Base-by-base conservation (phyloP, 2,888 invertebrate species). In the Blomia tropicalis region DNA sequence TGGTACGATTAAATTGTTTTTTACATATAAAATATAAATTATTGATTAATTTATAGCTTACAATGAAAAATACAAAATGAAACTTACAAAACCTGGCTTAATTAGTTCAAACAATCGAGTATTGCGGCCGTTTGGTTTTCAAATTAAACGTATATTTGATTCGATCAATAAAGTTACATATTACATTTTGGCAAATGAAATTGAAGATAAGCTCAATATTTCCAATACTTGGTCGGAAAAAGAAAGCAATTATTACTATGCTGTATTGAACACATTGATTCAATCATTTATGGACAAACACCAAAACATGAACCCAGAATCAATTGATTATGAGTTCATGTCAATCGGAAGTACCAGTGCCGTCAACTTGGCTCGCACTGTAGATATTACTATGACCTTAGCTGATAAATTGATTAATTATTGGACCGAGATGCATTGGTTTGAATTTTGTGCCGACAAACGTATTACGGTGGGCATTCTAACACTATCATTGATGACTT, bases 401-500 rank as follows among this genome's bases (percentile, higher is more conserved):
- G 56, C n/a, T 7, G 56, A 56, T 14, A 56, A 56, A 25, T 14
- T 56, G 25, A 2, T 56, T 31, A 36, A 31, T n/a, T n/a, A 36
- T 56, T 56, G 56, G 56, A 36, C 29, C 25, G 14, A 19, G 11
- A 27, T 19, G 23, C 17, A 56, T 22, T 56, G 56, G 56, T 56
- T 56, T 22, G 23, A 22, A 19, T 1, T 19, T 2, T 29, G 22
- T 31, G 56, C 11, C 23, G 2, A 2, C 2, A 30, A 29, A 3
- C 25, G 29, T 29, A 56, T 56, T 19, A 56, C 56, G 11, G 17
- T 56, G 17, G 56, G 56, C 29, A 23, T 56, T 31, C 56, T 27
- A 5, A 30, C 56, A 22, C 2, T 56, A 25, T 3, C 56, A n/a
- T 14, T 27, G 4, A 56, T 27, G 29, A 56, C 30, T 36, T 3